Conservation (phyloP, 1,140 invertebrate genomes). For the Papilio polytes region DNA sequence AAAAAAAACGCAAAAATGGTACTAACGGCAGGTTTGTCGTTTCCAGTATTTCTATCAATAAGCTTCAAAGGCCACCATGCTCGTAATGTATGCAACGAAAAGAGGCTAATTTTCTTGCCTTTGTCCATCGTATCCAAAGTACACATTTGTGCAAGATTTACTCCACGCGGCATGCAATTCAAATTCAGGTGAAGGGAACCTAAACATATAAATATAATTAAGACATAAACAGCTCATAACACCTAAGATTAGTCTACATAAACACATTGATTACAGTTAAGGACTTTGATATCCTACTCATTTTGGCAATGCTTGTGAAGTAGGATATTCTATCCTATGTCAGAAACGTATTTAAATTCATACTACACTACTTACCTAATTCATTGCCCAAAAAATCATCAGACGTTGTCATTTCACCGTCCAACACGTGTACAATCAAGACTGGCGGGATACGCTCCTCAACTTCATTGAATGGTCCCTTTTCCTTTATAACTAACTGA, state of each 20-base stretch:
- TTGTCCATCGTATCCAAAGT: conserved; percentile 79
- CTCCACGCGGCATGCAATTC: conserved; percentile 70
- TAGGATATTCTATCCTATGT: neutral
- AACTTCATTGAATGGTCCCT: conserved; percentile 86
- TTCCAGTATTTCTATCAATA: conserved; percentile 75
- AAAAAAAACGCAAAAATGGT: neutral
- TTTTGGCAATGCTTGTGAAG: no score
- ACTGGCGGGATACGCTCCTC: conserved; percentile 87
- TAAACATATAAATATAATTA: conserved; percentile 47
- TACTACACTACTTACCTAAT: conserved; percentile 1
- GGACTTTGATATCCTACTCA: no score
- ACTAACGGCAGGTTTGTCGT: conserved; percentile 77
- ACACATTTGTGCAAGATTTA: conserved; percentile 55
- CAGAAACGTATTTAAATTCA: neutral
- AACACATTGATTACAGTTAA: no score
- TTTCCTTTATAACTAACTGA: conserved; percentile 73
- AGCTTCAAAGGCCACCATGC: conserved; percentile 92
- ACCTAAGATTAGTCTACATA: no score
- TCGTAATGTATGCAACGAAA: conserved; percentile 88
- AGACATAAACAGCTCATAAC: neutral
- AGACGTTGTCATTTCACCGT: conserved; percentile 90
- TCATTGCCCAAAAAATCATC: conserved; percentile 91
- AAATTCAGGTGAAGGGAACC: conserved; percentile 74
- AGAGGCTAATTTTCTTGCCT: conserved; percentile 89
- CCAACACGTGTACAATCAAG: conserved; percentile 88